Evolutionary conservation across 2,888 invertebrate species (phyloP).

Genomic region (Zelleria hepariella): DNA sequence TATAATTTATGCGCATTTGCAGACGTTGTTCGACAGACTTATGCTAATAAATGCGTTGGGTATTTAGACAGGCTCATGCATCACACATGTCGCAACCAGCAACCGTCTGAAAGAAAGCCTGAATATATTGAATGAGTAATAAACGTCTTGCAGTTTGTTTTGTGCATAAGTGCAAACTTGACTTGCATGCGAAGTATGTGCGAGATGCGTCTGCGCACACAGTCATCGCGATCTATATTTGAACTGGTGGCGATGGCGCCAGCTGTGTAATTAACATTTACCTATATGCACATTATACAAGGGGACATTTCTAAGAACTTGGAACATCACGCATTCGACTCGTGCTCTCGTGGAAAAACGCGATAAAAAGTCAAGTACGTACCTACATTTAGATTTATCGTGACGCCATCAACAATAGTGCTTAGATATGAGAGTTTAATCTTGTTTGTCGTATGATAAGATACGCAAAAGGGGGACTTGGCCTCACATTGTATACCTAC

Average conservation of each 20-base stretch:
- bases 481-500: background rate
- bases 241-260: conserved; percentile 1
- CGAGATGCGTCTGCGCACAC: background rate
- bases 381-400: background rate
- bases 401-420: background rate
- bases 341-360: background rate
- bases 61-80: background rate
- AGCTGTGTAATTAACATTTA: background rate
- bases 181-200: background rate
- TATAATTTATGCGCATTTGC: background rate
- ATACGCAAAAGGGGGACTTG: background rate
- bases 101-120: background rate
- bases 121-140: background rate
- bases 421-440: background rate
- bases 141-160: background rate
- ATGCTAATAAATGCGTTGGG: background rate
- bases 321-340: background rate
- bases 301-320: background rate
- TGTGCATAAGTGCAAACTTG: background rate
- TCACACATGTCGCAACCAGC: background rate
- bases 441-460: background rate
- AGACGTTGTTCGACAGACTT: background rate
- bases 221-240: conserved; percentile 1
- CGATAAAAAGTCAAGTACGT: background rate
- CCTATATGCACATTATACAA: background rate